Evolutionary conservation across 2,797 vertebrate species (phyloP).

Genomic region (Threskiornis aethiopicus): DNA sequence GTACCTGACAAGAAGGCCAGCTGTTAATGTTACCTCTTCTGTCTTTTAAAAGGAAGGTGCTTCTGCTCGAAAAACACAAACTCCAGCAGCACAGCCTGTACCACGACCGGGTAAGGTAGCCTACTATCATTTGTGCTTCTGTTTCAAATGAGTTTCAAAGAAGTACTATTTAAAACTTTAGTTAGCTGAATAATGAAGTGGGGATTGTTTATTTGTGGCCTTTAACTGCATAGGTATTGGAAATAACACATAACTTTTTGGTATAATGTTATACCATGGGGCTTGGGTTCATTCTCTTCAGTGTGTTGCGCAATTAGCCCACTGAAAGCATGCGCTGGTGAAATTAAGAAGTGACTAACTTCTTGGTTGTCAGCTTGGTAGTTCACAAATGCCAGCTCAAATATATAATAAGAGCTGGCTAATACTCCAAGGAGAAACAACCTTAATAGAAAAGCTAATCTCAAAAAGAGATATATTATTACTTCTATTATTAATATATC

Average conservation of each 20-base stretch:
- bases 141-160: not conserved
- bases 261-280: not conserved
- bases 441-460: not conserved
- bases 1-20: not conserved
- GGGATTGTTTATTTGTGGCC: not conserved
- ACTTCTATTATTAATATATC: not conserved
- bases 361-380: not conserved
- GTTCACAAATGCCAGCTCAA: not conserved
- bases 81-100: constrained; percentile 92
- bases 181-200: not conserved
- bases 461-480: not conserved
- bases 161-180: not conserved
- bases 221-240: not conserved
- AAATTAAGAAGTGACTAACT: not conserved
- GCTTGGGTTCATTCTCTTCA: not conserved
- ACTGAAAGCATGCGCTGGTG: not conserved
- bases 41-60: constrained; percentile 90
- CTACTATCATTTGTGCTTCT: not conserved
- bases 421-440: not conserved
- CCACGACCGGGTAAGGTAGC: constrained; percentile 89
- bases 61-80: constrained; percentile 94
- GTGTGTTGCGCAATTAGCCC: not conserved
- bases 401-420: not conserved
- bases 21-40: not conserved
- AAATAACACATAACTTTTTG: not conserved